These are phyloP conservation scores for Saccostrea echinata DNA, from an alignment of 1,140 invertebrate species.

Conservation along the genomic window DNA sequence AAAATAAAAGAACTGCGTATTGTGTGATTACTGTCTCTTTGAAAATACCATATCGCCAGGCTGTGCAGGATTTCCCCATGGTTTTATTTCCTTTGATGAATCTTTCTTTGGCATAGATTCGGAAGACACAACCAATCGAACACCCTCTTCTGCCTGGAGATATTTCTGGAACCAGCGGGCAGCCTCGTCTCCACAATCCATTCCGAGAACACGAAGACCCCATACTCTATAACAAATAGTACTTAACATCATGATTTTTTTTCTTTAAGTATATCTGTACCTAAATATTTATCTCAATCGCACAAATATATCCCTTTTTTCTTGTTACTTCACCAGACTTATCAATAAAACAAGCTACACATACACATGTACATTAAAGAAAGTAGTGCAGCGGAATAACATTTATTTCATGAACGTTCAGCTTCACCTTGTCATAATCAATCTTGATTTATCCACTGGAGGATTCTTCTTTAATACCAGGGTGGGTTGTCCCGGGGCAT, in stretches of 20 bases:
- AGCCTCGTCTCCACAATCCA: conserved; percentile 49
- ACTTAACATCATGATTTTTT: background rate
- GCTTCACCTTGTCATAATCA: conserved; percentile 45
- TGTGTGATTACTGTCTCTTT: no score
- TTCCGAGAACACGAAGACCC: conserved; percentile 10
- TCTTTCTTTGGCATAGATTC: conserved; percentile 43
- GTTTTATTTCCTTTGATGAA: conserved; percentile 38
- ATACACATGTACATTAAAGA: no score
- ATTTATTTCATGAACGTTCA: no score
- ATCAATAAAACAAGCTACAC: no score
- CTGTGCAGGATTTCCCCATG: conserved; percentile 40
- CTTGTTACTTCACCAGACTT: no score
- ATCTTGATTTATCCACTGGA: background rate
- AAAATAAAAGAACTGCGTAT: no score
- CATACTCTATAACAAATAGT: conserved; percentile 24
- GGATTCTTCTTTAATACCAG: conserved; percentile 52
- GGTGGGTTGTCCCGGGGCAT: conserved; percentile 61
- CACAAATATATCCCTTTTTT: no score
- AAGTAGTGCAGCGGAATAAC: no score
- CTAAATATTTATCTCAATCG: no score
- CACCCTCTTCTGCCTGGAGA: conserved; percentile 29
- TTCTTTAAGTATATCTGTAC: no score
- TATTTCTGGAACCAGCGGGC: conserved; percentile 43
- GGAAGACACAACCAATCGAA: conserved; percentile 36
- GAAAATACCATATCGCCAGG: conserved; percentile 43